These are phyloP conservation scores for Phytoseiulus persimilis DNA, from an alignment of 2,888 invertebrate genomes.

Conservation along the genomic window DNA sequence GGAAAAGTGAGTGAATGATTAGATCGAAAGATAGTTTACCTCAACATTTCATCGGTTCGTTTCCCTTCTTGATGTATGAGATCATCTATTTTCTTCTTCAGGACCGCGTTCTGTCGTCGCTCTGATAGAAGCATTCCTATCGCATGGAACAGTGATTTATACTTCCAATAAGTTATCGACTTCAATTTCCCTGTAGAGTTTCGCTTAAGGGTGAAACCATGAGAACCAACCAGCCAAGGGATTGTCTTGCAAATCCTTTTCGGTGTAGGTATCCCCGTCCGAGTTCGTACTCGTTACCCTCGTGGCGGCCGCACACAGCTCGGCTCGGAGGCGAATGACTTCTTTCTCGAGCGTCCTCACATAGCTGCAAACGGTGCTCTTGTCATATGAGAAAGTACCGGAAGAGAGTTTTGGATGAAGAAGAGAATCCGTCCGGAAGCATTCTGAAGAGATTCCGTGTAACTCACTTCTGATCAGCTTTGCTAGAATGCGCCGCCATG, in stretches of 20 bases:
- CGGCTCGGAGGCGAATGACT: slow-evolving; percentile 6
- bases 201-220: neutral
- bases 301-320: neutral
- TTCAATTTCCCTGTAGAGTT: neutral
- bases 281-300: neutral
- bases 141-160: neutral
- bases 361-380: neutral
- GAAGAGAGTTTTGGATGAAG: too few relatives aligned
- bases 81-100: neutral
- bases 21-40: neutral
- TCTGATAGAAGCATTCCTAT: slow-evolving; percentile 9
- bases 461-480: slow-evolving; percentile 25
- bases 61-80: neutral
- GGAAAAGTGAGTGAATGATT: too few relatives aligned
- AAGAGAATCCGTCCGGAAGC: neutral
- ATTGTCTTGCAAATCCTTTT: slow-evolving; percentile 25
- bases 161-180: neutral
- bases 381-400: neutral
- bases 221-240: slow-evolving; percentile 1
- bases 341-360: neutral
- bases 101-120: neutral
- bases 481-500: neutral
- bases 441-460: neutral
- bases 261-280: neutral
- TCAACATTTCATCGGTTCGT: slow-evolving; percentile 9